Evolutionary conservation across 2,888 invertebrate genomes (phyloP).

Genomic region (Tinea pellionella): DNA sequence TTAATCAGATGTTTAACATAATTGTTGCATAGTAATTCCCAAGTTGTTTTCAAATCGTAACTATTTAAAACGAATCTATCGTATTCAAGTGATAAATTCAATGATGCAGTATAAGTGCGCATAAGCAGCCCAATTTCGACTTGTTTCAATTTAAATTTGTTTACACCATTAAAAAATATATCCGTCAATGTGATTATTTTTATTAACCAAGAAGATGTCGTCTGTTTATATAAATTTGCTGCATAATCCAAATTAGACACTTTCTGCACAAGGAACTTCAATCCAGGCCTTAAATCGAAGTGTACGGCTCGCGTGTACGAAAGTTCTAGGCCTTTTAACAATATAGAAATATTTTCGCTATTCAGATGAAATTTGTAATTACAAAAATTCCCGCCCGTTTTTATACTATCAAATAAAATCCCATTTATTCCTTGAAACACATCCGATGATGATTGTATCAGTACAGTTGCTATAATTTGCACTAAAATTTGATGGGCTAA

Average conservation of each 20-base stretch:
- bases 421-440: conserved; percentile 73
- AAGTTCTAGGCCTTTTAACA: conserved; percentile 82
- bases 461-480: conserved; percentile 88
- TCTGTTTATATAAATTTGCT: conserved; percentile 92
- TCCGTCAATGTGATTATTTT: conserved; percentile 89
- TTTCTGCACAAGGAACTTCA: conserved; percentile 95
- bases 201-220: conserved; percentile 91
- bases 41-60: conserved; percentile 71
- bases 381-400: conserved; percentile 52
- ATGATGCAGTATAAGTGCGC: conserved; percentile 65
- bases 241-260: conserved; percentile 87
- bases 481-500: conserved; percentile 92
- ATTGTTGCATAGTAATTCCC: conserved; percentile 71
- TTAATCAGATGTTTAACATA: conserved; percentile 62
- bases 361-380: conserved; percentile 64
- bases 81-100: conserved; percentile 64
- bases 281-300: conserved; percentile 90
- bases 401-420: conserved; percentile 66
- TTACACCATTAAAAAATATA: conserved; percentile 80
- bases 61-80: conserved; percentile 71
- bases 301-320: conserved; percentile 86
- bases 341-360: conserved; percentile 73
- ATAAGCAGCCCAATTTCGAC: conserved; percentile 73
- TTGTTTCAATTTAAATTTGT: conserved; percentile 71
- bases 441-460: conserved; percentile 79